These are phyloP conservation scores for Temnopleurus reevesii DNA, from an alignment of 53 echinoderm and acorn worm species.

Conservation along the genomic window DNA sequence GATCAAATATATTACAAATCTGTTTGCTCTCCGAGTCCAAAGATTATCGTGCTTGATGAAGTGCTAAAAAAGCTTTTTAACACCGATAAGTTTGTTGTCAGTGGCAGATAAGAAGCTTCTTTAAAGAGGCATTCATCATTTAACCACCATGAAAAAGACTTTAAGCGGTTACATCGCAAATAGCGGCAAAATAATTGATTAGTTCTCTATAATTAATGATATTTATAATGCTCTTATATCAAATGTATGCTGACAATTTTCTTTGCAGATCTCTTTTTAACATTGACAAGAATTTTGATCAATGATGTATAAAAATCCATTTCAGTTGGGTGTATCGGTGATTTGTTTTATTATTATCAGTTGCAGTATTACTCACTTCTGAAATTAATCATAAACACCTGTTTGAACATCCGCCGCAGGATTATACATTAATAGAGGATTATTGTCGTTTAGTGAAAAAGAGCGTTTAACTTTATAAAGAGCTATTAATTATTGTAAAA, in stretches of 20 bases:
- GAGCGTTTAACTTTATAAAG: background rate
- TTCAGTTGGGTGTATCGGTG: background rate
- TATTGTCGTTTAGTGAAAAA: background rate
- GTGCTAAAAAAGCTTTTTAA: constrained; percentile 38
- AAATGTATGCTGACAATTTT: background rate
- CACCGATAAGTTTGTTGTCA: constrained; percentile 38
- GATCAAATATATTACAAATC: constrained; percentile 29
- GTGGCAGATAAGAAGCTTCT: constrained; percentile 20
- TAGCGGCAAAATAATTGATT: background rate
- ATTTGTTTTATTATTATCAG: constrained; percentile 6
- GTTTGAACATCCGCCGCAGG: background rate
- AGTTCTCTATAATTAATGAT: too few relatives aligned
- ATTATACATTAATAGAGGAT: background rate
- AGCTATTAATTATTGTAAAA: background rate
- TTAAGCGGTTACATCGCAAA: background rate
- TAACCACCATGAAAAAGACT: background rate
- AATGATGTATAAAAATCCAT: background rate
- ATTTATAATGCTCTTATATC: background rate
- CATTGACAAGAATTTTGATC: constrained; percentile 16
- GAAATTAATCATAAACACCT: background rate
- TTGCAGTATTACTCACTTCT: background rate
- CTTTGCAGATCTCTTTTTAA: background rate
- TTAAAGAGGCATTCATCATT: constrained; percentile 37
- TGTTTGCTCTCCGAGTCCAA: constrained; percentile 36
- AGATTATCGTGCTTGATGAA: constrained; percentile 32